A percentile compares a stretch with the other conserved stretches of the same genome.
Evolutionary conservation across 92 coral and sea anemone species (phyloP).

Genomic region (Meandrina meandrites): DNA sequence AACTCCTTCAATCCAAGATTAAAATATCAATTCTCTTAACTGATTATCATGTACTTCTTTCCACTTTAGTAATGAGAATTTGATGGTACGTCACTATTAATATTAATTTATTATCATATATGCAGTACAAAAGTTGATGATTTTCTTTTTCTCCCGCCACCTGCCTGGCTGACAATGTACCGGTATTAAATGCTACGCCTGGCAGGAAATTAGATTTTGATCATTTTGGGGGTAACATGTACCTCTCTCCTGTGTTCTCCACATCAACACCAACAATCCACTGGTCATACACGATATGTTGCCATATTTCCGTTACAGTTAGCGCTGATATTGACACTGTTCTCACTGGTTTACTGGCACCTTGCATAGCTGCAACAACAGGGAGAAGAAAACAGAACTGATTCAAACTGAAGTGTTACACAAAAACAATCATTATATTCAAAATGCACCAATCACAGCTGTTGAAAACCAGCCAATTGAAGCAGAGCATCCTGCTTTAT

Average conservation of each 20-base stretch:
- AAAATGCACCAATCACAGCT: too few species aligned
- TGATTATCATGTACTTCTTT: too few species aligned
- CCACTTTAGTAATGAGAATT: not conserved
- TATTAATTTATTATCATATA: too few species aligned
- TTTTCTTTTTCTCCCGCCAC: not conserved
- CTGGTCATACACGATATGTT: slow-evolving; percentile 45
- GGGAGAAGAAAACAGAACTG: not conserved
- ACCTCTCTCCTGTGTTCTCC: slow-evolving; percentile 71
- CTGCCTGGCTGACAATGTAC: not conserved
- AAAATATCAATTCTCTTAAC: too few species aligned
- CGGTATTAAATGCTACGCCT: not conserved
- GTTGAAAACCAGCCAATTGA: too few species aligned
- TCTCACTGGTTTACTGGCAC: not conserved
- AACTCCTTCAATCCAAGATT: too few species aligned
- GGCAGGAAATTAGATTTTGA: not conserved
- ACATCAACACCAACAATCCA: slow-evolving; percentile 78
- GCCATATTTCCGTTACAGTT: slow-evolving; percentile 50
- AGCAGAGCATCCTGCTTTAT: too few species aligned
- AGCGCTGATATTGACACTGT: not conserved
- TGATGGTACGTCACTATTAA: not conserved
- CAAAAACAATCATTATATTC: too few species aligned
- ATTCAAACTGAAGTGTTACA: not conserved
- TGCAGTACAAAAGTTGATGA: not conserved
- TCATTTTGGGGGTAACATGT: not conserved
- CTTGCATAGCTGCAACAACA: not conserved